Conservation (phyloP, 2,113 vertebrate genomes). For the Rhagologus leucostigma region DNA sequence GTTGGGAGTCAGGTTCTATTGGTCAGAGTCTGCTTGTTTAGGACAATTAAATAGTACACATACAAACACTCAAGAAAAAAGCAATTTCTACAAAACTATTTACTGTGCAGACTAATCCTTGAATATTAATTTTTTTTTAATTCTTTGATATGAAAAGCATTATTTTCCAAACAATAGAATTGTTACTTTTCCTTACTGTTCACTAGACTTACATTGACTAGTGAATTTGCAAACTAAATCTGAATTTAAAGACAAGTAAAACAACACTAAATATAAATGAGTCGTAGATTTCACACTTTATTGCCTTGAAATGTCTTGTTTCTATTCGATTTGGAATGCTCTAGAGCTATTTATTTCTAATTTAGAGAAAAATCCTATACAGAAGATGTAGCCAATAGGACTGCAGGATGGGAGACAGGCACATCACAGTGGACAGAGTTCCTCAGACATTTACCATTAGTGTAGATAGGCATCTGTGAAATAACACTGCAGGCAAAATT, state of each 20-base stretch:
- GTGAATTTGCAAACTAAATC: background rate
- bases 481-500: constrained; percentile 3
- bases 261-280: background rate
- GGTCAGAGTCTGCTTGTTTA: background rate
- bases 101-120: background rate
- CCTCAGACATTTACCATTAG: background rate
- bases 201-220: background rate
- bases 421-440: background rate
- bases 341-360: background rate
- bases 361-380: background rate
- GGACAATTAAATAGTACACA: background rate
- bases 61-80: background rate
- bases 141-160: background rate
- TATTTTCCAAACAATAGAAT: background rate
- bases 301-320: background rate
- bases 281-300: background rate
- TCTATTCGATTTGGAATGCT: background rate
- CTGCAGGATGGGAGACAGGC: background rate
- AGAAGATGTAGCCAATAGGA: background rate
- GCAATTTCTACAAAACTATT: background rate
- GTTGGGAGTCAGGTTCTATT: background rate
- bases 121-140: background rate
- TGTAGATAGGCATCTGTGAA: background rate
- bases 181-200: background rate
- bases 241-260: background rate